Evolutionary conservation across 2,797 vertebrate genomes (phyloP), one percentile per base, ranked within the genome.

Genomic region (Selene dorsalis): DNA sequence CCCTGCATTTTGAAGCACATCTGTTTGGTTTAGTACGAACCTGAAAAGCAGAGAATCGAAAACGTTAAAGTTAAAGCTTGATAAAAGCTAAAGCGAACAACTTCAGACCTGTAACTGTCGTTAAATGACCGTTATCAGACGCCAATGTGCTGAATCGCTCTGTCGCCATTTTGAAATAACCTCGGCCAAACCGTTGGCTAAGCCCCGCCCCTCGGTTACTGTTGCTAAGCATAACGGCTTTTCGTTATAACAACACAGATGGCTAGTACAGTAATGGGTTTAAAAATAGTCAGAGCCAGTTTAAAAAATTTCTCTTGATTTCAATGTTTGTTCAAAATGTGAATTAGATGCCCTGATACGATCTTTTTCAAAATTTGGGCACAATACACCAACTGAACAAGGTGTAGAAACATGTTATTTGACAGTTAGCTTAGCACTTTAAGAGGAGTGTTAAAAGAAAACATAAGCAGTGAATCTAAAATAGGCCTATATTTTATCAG

Each of bases 1-100:
- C 50, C 26, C 62, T 55, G 28, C 24, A 24, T 64, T 58, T 45
- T n/a, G 59, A 61, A 26, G 48, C 9, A 65, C 28, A 18, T 50
- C 61, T 52, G 4, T 69, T 28, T 52, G 45, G 35, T 60, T 30
- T 16, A 47, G 16, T 72, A 65, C 20, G 45, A 55, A 18, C 11
- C 50, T 45, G 62, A 71, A 79, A 69, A 43, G 13, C 26, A 39
- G 20, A 71, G 8, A 43, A 56, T 53, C 48, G 6, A 50, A 67
- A 17, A 73, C 8, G 20, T 38, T 12, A 48, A 11, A 3, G 38
- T 50, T 50, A 43, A 13, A 43, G 28, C 8, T 41, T 20, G 47
- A 43, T 47, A 10, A 43, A 48, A 41, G 18, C 14, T 24, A 20
- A 61, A 39, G 3, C 6, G 26, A 74, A 47, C 41, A 62, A 38